Evolutionary conservation across 2,113 vertebrate species (phyloP), one percentile per base, ranked within the genome.

Genomic region (Pholis gunnellus): DNA sequence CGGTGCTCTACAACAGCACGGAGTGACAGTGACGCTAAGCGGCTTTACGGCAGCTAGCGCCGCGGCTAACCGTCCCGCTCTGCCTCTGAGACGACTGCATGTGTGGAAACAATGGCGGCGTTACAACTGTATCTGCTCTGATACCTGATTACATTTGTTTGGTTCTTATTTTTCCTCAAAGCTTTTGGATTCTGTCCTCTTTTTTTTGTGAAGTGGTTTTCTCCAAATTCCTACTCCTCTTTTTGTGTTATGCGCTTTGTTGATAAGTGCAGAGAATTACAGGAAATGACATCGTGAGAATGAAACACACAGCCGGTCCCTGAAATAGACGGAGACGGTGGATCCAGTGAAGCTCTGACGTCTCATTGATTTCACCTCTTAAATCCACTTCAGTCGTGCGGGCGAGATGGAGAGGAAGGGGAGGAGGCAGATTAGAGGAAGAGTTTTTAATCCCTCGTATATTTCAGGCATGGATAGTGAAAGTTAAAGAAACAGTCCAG

Each of bases 11-110:
- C 89, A 89, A 71, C 81, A 48, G 82, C 68, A 54, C 15, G 2
- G 79, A 79, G 78, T 86, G 92, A 91, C 87, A 91, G 89, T 88
- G 89, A 91, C 27, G 92, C 92, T 93, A 91, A 93, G 89, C 88
- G 25, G 89, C 90, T 91, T 91, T 91, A 76, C 81, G 36, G 10
- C 10, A 29, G 83, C 86, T 80, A 71, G 87, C 63, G 63, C 77
- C 67, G 56, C 34, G 15, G 80, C 84, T 87, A 86, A 75, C 79
- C 42, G 18, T 7, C 36, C 59, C 9, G 44, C 68, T 77, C 60
- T 63, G 71, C 44, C 50, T 82, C 42, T 6, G 74, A 82, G 78
- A 76, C 54, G 67, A 31, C 64, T 8, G 78, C 83, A 7, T 77
- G 85, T 77, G 85, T 82, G 70, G 40, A 81, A 81, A 36, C 72